Evolutionary conservation across 2,888 invertebrate species (phyloP), one percentile per base, ranked within the genome.

Genomic region (Lissonota sp.): DNA sequence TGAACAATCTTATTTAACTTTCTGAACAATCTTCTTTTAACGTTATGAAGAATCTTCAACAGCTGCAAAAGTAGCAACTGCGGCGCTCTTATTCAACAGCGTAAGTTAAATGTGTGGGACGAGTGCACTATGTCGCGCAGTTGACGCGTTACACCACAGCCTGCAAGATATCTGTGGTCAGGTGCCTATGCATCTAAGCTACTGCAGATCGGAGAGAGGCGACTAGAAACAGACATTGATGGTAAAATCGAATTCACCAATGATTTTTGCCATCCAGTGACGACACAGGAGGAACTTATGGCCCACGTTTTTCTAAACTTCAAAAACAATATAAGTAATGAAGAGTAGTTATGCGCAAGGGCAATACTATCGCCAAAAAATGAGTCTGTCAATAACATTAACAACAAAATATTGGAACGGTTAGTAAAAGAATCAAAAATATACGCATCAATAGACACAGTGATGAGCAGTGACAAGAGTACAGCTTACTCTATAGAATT

Each of bases 401-500:
- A 63, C 6, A 67, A 10, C 12, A 4, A 44, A 44, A 42, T 63
- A 2, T 14, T 44, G 8, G 1, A 12, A 6, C 3, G 1, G 46
- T 16, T 53, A 2, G 3, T 6, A n/a, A n/a, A 8, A 39, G 55
- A 72, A 16, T 16, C 39, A 12, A 42, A 58, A 16, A 55, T 66
- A 7, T 80, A 57, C 26, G 69, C 78, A 16, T 82, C 75, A 6
- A 57, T 82, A 10, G 75, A 80, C 57, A 76, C 70, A 42, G 55
- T 74, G n/a, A 37, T 77, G 5, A n/a, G 73, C 40, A 8, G 46
- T 26, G 55, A 80, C 26, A 77, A 85, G 26, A 44, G 6, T 6
- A 79, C 85, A 8, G 83, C 84, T 81, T 87, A 77, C 83, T 85
- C 86, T 39, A 77, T 57, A 8, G 86, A 88, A 71, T 80, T 83